Evolutionary conservation across 2,797 vertebrate species (phyloP), one percentile per base, ranked within the genome.

Genomic region (Corythornis leucogaster): DNA sequence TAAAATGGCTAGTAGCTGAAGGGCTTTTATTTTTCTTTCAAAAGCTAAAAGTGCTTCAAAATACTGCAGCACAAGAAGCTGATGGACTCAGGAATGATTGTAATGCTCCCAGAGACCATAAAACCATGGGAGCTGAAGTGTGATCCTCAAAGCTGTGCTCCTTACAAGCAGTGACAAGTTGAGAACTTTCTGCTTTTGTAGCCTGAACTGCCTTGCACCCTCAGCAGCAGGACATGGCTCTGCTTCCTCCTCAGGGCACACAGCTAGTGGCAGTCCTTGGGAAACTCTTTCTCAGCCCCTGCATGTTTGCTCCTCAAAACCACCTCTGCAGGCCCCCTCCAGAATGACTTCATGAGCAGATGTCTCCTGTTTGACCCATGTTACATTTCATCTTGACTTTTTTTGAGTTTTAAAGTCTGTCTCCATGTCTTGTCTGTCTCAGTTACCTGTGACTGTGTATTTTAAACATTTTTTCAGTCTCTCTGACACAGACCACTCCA

Each of bases 161-260:
- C 22, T 38, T 61, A 28, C 8, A 46, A 53, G 57, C 13, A 45
- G 51, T 3, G 12, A 17, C 50, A 42, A 67, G n/a, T 7, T 48
- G 53, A 30, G 73, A 80, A 22, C 5, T 2, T 2, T 15, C 22
- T 22, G 1, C 20, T 66, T 80, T 25, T 28, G 11, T 33, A 25
- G 4, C 1, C 12, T 19, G 71, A 51, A 45, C 15, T 26, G 57
- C 42, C 57, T 45, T 4, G 45, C 12, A 30, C 25, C 55, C 64
- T 57, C 12, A 26, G 54, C 30, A 74, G 17, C 6, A 25, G 59
- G 26, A 0, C 0, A 9, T 31, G 4, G 30, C 17, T 24, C 51
- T 42, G 0, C 19, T 38, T 19, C 4, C 31, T 78, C 45, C 3
- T 4, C 38, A 9, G 46, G 24, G 64, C 5, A 0, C 0, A 2